Base-by-base conservation (phyloP, 2,797 vertebrate species). In the Pempheris klunzingeri region DNA sequence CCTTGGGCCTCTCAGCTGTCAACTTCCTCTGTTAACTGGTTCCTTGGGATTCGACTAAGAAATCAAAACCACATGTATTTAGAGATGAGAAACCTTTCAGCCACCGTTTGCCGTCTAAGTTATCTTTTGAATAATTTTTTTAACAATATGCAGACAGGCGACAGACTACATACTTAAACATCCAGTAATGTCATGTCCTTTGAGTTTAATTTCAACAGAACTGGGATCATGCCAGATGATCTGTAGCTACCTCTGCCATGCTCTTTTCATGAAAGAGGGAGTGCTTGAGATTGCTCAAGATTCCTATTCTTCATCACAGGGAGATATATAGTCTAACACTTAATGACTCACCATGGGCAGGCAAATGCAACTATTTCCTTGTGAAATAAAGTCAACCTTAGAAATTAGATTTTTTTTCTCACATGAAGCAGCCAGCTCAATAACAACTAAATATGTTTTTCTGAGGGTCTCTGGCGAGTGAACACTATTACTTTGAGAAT, bases 1-100 rank as follows among this genome's bases (percentile, higher is more conserved):
- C 12, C 5, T 4, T 1, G 12, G 26, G 59, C 15, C 32, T 63
- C 64, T 61, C 59, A 3, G 14, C 52, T 50, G 63, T 61, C 61
- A 39, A 2, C 1, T 7, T 26, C 47, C 20, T 18, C 32, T 50
- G 4, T 34, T 20, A 22, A 62, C n/a, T 0, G 24, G 0, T 24
- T 71, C 62, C 52, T 15, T 15, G 59, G 71, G 75, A 77, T 43
- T 46, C 28, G 15, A 34, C 6, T 8, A 17, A 43, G 20, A 7
- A 78, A 87, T 69, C 15, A 55, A 80, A 89, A 63, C 58, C 87
- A 88, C 53, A 74, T 90, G 86, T 72, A 58, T 38, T 46, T 24
- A 32, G 7, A 44, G 20, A 80, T 41, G 59, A 41, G 32, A 69
- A 26, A 9, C 14, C 6, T 44, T 60, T 58, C 5, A 28, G 17